Conservation (phyloP, 2,888 invertebrate species). For the Campoplex capitator region DNA sequence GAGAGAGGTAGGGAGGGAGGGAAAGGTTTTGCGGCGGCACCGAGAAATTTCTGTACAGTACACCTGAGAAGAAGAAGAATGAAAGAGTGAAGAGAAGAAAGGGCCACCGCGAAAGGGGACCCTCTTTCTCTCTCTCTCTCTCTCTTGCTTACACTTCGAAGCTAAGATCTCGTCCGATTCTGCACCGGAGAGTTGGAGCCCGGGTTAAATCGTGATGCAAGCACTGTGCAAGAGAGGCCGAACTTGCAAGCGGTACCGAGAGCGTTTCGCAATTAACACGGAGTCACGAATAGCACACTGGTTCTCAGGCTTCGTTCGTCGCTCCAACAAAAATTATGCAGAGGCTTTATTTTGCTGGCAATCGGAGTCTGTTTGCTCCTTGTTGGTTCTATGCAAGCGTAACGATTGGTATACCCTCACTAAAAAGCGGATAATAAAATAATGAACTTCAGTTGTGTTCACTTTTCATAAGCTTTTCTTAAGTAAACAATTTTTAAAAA, state of each 20-base stretch:
- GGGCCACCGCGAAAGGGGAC: constrained; percentile 26
- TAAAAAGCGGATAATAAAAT: not conserved
- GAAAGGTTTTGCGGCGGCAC: constrained; percentile 7
- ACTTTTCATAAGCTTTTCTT: too few relatives aligned
- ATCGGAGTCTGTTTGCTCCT: not conserved
- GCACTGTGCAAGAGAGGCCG: constrained; percentile 25
- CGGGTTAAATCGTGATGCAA: constrained; percentile 53
- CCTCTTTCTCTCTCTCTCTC: not conserved
- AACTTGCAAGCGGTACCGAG: constrained; percentile 43
- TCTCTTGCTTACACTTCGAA: not conserved
- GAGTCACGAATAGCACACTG: constrained; percentile 66
- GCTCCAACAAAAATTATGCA: constrained; percentile 46
- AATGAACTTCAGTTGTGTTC: not conserved
- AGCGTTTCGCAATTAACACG: constrained; percentile 70
- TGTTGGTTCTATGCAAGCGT: not conserved
- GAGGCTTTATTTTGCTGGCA: constrained; percentile 8
- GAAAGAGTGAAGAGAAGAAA: constrained; percentile 19
- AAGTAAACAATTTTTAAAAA: too few relatives aligned
- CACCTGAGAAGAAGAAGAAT: constrained; percentile 14
- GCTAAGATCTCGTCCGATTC: constrained; percentile 62
- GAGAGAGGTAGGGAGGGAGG: not conserved
- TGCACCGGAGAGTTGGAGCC: constrained; percentile 20
- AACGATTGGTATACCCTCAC: not conserved
- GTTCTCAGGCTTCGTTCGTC: constrained; percentile 44
- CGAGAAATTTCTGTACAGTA: constrained; percentile 51